Evolutionary conservation across 2,797 vertebrate species (phyloP).

Genomic region (Falco novaeseelandiae): DNA sequence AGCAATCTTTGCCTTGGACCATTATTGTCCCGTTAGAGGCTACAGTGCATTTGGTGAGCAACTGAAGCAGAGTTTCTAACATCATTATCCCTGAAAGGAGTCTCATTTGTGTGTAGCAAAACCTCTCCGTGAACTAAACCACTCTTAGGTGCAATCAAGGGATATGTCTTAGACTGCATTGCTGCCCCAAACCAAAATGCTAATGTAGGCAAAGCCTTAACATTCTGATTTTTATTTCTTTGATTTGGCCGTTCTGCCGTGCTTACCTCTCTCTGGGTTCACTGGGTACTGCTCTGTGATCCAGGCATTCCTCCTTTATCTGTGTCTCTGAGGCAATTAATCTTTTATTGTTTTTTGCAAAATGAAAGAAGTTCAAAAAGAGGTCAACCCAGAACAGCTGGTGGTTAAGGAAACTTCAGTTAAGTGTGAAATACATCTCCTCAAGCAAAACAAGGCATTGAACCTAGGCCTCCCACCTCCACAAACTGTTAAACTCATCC

Average conservation of each 20-base stretch:
- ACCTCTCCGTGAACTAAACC: neutral
- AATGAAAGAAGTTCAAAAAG: conserved; percentile 7
- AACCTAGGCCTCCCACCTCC: neutral
- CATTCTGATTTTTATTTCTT: neutral
- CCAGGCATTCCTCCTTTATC: neutral
- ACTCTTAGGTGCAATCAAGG: neutral
- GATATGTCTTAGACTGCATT: neutral
- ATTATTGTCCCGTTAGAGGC: neutral
- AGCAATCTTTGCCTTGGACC: neutral
- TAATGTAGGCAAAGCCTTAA: neutral
- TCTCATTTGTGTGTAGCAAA: neutral
- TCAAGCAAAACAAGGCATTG: neutral
- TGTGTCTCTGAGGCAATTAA: neutral
- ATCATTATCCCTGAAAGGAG: neutral
- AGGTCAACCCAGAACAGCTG: neutral
- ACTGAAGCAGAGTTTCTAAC: neutral
- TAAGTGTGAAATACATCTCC: neutral
- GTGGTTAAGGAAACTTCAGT: neutral
- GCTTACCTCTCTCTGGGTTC: neutral
- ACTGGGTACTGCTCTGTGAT: neutral
- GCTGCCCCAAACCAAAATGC: neutral
- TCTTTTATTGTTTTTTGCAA: neutral
- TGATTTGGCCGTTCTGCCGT: neutral
- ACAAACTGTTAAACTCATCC: neutral
- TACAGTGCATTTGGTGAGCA: neutral